Base-by-base conservation (phyloP, 2,888 invertebrate genomes). In the Macrosiphum euphorbiae region DNA sequence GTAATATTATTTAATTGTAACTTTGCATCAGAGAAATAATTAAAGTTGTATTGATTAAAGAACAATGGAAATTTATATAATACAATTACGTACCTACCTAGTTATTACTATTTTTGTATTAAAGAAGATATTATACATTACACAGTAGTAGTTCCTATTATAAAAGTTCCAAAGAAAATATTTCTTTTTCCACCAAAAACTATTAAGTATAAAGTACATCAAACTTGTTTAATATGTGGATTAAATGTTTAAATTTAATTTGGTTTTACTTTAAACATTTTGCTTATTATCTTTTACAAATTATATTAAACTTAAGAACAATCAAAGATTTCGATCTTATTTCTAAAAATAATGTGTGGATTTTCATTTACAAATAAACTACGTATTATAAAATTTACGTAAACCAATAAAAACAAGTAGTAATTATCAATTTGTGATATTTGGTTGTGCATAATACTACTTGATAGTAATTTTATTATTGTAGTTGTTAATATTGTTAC, bases 81-180 rank as follows among this genome's bases (percentile, higher is more conserved):
- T 78, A 35, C 35, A 78, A 78, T 35, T 35, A 78, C 67, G 35
- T 67, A 35, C 16, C 67, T 67, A 16, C 47, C 47, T 47, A 47
- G 35, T 67, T 67, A 67, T 67, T 35, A 67, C 7, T 35, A n/a
- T 67, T 67, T 67, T 67, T 20, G 5, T 67, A 67, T n/a, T 16
- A 67, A n/a, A 67, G 67, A 67, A 67, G 67, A 67, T 67, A n/a
- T 67, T 67, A 67, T 67, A n/a, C n/a, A 67, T 67, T n/a, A 67
- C n/a, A 67, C 16, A 35, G n/a, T 67, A 67, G n/a, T 67, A 67
- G 16, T 67, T n/a, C n/a, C 67, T 67, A 67, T 67, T n/a, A n/a
- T 67, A 67, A 67, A 67, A 67, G 67, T 67, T 67, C 5, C 16
- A 67, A 67, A 67, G n/a, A 13, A 67, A 67, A 16, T n/a, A n/a